These are phyloP conservation scores for Desoria tigrina DNA, from an alignment of 2,888 invertebrate genomes.

Conservation along the genomic window DNA sequence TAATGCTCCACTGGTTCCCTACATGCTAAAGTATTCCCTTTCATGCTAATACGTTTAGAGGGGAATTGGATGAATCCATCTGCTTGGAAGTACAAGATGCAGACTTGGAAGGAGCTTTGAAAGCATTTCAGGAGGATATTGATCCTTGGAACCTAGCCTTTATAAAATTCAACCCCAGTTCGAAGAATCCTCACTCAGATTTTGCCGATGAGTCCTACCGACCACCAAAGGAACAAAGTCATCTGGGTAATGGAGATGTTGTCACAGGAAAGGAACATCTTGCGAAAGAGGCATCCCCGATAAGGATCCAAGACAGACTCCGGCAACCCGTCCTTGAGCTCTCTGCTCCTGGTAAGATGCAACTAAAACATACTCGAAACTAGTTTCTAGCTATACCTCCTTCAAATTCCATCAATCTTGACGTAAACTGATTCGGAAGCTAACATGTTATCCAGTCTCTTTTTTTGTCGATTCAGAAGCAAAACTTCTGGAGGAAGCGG, in stretches of 20 bases:
- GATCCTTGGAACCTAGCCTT: constrained; percentile 70
- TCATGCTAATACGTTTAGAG: constrained; percentile 54
- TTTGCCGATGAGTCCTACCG: constrained; percentile 81
- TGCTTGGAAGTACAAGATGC: constrained; percentile 62
- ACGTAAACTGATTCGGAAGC: no score
- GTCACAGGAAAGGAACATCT: constrained; percentile 35
- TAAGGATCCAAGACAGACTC: constrained; percentile 25
- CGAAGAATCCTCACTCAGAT: constrained; percentile 65
- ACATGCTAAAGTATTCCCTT: background rate
- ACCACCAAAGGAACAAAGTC: constrained; percentile 62
- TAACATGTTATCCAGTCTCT: no score
- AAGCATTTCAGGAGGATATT: constrained; percentile 64
- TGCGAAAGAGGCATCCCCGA: constrained; percentile 12
- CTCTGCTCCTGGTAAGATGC: constrained; percentile 25
- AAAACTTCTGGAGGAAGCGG: constrained; percentile 25
- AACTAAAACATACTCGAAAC: no score
- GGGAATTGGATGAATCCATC: constrained; percentile 59
- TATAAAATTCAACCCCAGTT: constrained; percentile 74
- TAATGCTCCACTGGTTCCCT: no score
- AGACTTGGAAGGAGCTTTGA: constrained; percentile 62
- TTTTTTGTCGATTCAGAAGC: constrained; percentile 20
- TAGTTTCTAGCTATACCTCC: no score
- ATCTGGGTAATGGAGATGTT: constrained; percentile 28
- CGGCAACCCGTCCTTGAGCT: constrained; percentile 38
- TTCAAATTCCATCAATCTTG: background rate